Evolutionary conservation across 1,140 invertebrate species (phyloP).

Genomic region (Drosophila jambulina): DNA sequence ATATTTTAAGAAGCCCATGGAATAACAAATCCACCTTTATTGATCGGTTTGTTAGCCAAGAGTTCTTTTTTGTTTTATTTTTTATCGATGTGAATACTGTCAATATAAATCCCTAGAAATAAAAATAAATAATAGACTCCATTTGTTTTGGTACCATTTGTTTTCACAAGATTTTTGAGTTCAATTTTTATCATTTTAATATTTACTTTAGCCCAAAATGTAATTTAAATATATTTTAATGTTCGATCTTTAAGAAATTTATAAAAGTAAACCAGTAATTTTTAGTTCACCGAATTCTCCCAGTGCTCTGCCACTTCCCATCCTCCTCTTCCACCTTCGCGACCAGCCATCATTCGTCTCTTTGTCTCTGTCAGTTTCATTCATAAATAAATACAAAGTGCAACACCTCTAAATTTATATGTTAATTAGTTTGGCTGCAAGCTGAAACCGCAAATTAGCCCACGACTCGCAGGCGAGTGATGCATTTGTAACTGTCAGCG

Average conservation of each 20-base stretch:
- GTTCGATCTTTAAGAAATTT: background rate
- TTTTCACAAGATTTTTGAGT: too few species aligned
- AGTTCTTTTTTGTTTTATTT: too few species aligned
- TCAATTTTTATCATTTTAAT: too few species aligned
- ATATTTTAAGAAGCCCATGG: too few species aligned
- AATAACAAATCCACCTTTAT: too few species aligned
- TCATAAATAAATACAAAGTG: slow-evolving; percentile 69
- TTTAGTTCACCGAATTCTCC: background rate
- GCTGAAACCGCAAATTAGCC: slow-evolving; percentile 63
- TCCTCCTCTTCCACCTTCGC: slow-evolving; percentile 41
- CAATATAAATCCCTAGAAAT: too few species aligned
- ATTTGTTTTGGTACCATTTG: too few species aligned
- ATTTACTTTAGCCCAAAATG: too few species aligned
- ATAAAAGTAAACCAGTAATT: background rate
- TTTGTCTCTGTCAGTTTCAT: slow-evolving; percentile 62
- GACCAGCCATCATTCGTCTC: slow-evolving; percentile 13
- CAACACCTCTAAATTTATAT: slow-evolving; percentile 72
- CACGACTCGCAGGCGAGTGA: slow-evolving; percentile 38
- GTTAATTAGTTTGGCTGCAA: slow-evolving; percentile 59
- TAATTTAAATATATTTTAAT: background rate
- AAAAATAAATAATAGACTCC: too few species aligned
- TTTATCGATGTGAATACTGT: too few species aligned
- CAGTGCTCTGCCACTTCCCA: slow-evolving; percentile 22
- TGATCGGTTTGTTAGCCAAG: too few species aligned
- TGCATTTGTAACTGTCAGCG: slow-evolving; percentile 67